Evolutionary conservation across 2,113 vertebrate species (phyloP).

Genomic region (Oncorhynchus gorbuscha): DNA sequence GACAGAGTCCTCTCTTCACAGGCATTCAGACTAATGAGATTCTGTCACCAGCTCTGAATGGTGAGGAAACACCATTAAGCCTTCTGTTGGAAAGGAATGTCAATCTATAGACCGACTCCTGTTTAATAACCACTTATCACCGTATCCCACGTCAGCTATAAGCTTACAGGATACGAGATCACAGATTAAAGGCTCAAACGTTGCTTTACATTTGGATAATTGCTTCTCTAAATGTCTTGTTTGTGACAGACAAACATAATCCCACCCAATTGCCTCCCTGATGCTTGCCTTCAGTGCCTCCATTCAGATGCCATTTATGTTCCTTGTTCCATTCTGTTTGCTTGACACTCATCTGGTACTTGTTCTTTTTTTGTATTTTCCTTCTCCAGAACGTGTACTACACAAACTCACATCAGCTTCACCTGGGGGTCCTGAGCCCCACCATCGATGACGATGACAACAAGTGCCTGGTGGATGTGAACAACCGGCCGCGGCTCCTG

Average conservation of each 20-base stretch:
- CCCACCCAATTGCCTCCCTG: constrained; percentile 29
- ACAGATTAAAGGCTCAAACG: constrained; percentile 33
- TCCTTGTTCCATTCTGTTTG: not conserved
- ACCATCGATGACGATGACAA: constrained; percentile 95
- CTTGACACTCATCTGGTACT: not conserved
- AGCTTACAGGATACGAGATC: not conserved
- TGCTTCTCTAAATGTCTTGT: constrained; percentile 36
- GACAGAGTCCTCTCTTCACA: not conserved
- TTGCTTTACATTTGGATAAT: constrained; percentile 35
- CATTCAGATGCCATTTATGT: not conserved
- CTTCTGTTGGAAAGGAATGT: constrained; percentile 23
- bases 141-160: not conserved
- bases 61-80: constrained; percentile 20
- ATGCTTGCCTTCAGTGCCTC: not conserved
- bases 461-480: constrained; percentile 97
- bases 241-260: constrained; percentile 37
- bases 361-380: not conserved
- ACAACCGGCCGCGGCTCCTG: constrained; percentile 88
- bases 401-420: constrained; percentile 88
- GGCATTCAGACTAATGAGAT: not conserved
- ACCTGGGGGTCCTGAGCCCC: constrained; percentile 90
- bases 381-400: constrained; percentile 93
- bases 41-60: not conserved
- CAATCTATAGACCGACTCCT: constrained; percentile 36
- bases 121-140: constrained; percentile 29